Evolutionary conservation across 2,888 invertebrate genomes (phyloP).

Genomic region (Gastracanthus pulcherrimus): DNA sequence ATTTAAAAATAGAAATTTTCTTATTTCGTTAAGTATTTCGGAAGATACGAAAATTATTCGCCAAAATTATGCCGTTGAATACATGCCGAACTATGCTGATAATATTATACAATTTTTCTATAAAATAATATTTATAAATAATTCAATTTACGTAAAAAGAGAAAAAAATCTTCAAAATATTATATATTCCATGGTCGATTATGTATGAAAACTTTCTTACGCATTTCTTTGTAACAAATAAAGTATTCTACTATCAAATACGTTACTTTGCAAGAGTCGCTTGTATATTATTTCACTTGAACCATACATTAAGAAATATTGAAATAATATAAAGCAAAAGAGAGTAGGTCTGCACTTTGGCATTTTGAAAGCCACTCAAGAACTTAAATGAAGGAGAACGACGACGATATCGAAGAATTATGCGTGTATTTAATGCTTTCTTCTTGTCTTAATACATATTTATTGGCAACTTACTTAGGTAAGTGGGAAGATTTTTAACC

Average conservation of each 20-base stretch:
- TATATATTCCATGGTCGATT: not conserved
- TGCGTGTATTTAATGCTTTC: not conserved
- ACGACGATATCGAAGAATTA: conserved; percentile 56
- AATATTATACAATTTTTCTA: not conserved
- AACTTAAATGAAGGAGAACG: conserved; percentile 59
- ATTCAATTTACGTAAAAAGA: not conserved
- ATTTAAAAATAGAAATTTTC: too few species aligned
- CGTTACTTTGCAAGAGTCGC: too few species aligned
- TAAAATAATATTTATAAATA: not conserved
- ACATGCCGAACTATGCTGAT: too few species aligned
- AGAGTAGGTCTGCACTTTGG: conserved; percentile 61
- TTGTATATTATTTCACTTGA: conserved; percentile 46
- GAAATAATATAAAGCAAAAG: conserved; percentile 69
- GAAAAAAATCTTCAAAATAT: not conserved
- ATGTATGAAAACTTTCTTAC: conserved; percentile 3
- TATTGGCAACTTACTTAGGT: not conserved
- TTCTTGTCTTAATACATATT: conserved; percentile 11
- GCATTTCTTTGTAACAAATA: not conserved
- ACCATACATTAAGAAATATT: conserved; percentile 70
- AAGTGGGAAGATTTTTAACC: too few species aligned
- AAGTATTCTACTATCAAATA: too few species aligned
- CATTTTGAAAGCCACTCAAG: conserved; percentile 61
- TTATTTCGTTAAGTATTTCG: too few species aligned
- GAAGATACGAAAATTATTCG: not conserved
- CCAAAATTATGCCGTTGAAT: not conserved